Conservation (phyloP, 2,888 invertebrate species). For the Octodonta nipae region DNA sequence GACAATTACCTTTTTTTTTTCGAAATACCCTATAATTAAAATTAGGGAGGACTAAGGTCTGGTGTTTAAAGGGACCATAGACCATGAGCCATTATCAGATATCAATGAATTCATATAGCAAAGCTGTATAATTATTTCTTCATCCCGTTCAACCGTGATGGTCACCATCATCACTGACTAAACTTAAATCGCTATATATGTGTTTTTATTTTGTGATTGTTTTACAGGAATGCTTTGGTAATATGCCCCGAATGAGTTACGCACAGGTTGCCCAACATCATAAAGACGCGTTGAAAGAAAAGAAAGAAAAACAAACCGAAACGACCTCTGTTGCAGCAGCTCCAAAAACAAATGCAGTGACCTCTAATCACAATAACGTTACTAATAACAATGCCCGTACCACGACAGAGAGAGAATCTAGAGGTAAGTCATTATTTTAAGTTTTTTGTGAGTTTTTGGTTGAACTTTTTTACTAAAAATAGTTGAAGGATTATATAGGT, state of each 20-base stretch:
- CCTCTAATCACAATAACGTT: constrained; percentile 10
- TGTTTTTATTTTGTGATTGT: background rate
- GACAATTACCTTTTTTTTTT: too few relatives aligned
- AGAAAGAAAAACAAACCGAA: constrained; percentile 21
- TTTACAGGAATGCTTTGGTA: constrained; percentile 15
- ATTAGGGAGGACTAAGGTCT: too few relatives aligned
- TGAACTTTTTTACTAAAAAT: too few relatives aligned
- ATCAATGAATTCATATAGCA: too few relatives aligned
- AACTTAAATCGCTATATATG: background rate
- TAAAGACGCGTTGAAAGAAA: constrained; percentile 35
- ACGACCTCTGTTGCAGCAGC: constrained; percentile 9
- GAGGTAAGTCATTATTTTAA: constrained; percentile 15
- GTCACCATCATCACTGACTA: too few relatives aligned
- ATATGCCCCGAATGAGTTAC: constrained; percentile 44
- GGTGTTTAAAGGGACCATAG: too few relatives aligned
- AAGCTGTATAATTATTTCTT: too few relatives aligned
- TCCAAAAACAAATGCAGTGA: constrained; percentile 13
- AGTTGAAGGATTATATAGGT: too few relatives aligned
- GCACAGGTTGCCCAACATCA: constrained; percentile 55
- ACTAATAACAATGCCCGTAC: constrained; percentile 15
- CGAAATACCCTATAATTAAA: too few relatives aligned
- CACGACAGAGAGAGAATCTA: constrained; percentile 17
- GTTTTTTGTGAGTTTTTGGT: constrained; percentile 1
- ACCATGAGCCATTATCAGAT: too few relatives aligned
- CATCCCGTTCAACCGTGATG: too few relatives aligned